Evolutionary conservation across 2,888 invertebrate species (phyloP).

Genomic region (Drosophila seclusa): DNA sequence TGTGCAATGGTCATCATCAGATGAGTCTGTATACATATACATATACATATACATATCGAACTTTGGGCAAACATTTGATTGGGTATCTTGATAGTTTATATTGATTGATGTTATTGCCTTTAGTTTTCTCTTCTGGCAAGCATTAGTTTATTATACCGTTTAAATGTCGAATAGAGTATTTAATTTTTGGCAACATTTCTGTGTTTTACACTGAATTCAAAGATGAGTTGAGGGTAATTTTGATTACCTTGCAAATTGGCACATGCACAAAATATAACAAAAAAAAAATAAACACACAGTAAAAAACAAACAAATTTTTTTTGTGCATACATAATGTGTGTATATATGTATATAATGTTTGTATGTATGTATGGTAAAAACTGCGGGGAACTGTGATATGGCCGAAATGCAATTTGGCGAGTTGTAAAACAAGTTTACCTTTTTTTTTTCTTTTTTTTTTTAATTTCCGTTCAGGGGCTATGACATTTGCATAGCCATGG

Average conservation of each 20-base stretch:
- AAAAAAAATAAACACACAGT: slow-evolving; percentile 5
- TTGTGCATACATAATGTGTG: not conserved
- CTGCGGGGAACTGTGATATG: slow-evolving; percentile 9
- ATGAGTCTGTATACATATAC: not conserved
- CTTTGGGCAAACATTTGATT: not conserved
- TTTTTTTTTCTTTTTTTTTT: slow-evolving; percentile 35
- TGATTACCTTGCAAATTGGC: slow-evolving; percentile 44
- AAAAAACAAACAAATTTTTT: slow-evolving; percentile 2
- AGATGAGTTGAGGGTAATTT: slow-evolving; percentile 30
- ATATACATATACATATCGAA: not conserved
- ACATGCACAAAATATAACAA: slow-evolving; percentile 19
- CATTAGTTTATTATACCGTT: not conserved
- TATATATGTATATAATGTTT: slow-evolving; percentile 2
- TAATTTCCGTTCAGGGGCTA: slow-evolving; percentile 52
- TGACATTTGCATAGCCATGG: slow-evolving; percentile 68
- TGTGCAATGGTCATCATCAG: not conserved
- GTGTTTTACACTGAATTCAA: slow-evolving; percentile 18
- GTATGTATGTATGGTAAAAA: slow-evolving; percentile 26
- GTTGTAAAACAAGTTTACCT: slow-evolving; percentile 72
- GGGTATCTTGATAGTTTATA: not conserved
- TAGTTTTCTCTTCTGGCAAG: not conserved
- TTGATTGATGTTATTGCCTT: not conserved
- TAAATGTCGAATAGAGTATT: slow-evolving; percentile 12
- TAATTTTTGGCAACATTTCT: not conserved
- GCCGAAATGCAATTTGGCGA: slow-evolving; percentile 58